Percentiles rank a stretch among this genome's conserved stretches.
phyloP scores from a whole-genome alignment of 2,797 vertebrate genomes.

The Microctenopoma lineatum region DNA sequence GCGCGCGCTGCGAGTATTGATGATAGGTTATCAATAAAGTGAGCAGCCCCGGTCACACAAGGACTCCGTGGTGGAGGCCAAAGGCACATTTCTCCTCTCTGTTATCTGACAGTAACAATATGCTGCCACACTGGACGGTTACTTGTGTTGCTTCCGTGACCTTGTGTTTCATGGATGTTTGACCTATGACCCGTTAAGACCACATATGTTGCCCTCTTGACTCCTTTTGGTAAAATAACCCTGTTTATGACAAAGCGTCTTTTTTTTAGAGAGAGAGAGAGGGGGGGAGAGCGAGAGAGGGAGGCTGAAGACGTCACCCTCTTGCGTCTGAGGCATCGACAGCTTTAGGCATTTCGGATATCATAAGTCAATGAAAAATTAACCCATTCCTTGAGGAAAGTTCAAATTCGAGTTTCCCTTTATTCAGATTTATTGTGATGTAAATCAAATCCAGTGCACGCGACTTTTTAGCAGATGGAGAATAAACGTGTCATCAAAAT shows the following conservation, averaged over 20 bases:
- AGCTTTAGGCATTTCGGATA: constrained; percentile 42
- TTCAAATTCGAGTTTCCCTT: background rate
- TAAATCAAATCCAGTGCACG: background rate
- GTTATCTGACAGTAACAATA: constrained; percentile 91
- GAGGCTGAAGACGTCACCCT: constrained; percentile 41
- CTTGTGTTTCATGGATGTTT: constrained; percentile 89
- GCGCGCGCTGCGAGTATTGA: background rate
- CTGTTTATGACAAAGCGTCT: constrained; percentile 86
- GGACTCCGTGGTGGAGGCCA: constrained; percentile 28
- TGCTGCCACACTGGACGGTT: constrained; percentile 88
- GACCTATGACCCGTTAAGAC: constrained; percentile 91
- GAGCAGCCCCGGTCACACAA: constrained; percentile 30
- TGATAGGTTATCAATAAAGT: constrained; percentile 30
- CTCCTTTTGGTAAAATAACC: constrained; percentile 84
- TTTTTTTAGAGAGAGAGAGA: constrained; percentile 74
- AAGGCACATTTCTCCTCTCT: constrained; percentile 55
- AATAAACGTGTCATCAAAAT: constrained; percentile 5
- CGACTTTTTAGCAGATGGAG: background rate
- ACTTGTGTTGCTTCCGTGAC: constrained; percentile 85
- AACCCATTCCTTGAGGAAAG: constrained; percentile 17
- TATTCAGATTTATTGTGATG: background rate
- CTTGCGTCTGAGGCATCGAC: constrained; percentile 32
- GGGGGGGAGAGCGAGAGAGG: constrained; percentile 10
- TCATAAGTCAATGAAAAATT: constrained; percentile 44
- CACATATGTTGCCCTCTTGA: constrained; percentile 86